Evolutionary conservation across 2,888 invertebrate species (phyloP), one percentile per base, ranked within the genome.

Genomic region (Clivina fossor): DNA sequence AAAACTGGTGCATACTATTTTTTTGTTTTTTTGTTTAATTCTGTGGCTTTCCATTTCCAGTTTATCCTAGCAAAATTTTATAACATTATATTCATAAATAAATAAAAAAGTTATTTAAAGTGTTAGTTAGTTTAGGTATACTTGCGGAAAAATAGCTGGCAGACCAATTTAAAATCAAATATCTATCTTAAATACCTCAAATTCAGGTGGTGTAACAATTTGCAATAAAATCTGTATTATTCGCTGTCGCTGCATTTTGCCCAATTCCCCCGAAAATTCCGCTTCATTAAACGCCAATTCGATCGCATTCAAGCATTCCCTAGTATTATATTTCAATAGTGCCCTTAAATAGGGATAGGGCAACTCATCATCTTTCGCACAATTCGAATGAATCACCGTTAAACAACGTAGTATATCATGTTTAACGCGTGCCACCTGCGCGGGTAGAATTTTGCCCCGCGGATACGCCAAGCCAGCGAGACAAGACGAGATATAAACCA

Each of bases 401-500:
- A 89, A 71, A 63, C 83, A 84, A 49, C 85, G 74, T 47, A 87
- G 73, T n/a, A 90, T 80, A 68, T 90, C 86, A 57, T 84, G 81
- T 68, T 90, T 88, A 1, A 88, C 89, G 65, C 79, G 77, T 24
- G 80, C 77, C 4, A 83, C 79, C 43, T 80, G 73, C 26, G 81
- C 79, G 7, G 77, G 74, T 0, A 84, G 81, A 62, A 91, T 83
- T 64, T 85, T 82, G 0, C 91, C 91, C 32, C 77, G 76, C 0
- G 91, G 92, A 75, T 90, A 93, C 1, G 88, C 88, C 54, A 89
- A 77, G 0, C 92, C 93, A n/a, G 90, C 87, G 60, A 93, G 76
- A 67, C 93, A 93, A 62, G 91, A 90, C 60, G 89, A 90, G 22
- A 91, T 82, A 68, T 93, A 93, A 2, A 93, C 90, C 46, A 94